Evolutionary conservation across 2,888 invertebrate species (phyloP).

Genomic region (Stomorhina lunata): DNA sequence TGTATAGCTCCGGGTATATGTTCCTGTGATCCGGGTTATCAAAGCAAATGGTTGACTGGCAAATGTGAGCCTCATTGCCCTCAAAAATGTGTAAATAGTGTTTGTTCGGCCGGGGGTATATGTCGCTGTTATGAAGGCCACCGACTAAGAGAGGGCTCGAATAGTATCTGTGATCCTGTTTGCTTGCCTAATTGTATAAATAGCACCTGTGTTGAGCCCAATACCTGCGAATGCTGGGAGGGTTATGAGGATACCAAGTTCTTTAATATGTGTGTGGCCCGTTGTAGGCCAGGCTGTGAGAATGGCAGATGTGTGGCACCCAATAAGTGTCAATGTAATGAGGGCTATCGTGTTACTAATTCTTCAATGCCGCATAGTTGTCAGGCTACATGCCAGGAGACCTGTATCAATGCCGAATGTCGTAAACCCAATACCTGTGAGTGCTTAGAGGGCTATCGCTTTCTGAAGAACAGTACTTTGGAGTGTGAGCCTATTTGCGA

Average conservation of each 20-base stretch:
- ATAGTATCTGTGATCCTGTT: conserved; percentile 75
- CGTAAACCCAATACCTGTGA: conserved; percentile 82
- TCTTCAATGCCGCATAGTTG: conserved; percentile 73
- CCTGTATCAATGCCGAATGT: conserved; percentile 80
- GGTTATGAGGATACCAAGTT: conserved; percentile 76
- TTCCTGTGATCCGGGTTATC: conserved; percentile 74
- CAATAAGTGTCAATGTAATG: conserved; percentile 80
- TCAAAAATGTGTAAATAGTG: conserved; percentile 76
- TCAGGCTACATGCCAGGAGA: conserved; percentile 71
- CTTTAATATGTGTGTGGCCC: conserved; percentile 72
- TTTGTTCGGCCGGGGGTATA: conserved; percentile 80
- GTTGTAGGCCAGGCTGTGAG: conserved; percentile 75
- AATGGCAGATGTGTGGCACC: conserved; percentile 80
- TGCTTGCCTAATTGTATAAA: conserved; percentile 78
- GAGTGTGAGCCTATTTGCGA: conserved; percentile 76
- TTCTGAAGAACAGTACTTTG: conserved; percentile 70
- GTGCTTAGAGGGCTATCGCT: conserved; percentile 80
- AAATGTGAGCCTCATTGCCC: conserved; percentile 75
- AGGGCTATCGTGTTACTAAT: conserved; percentile 75
- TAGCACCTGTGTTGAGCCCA: conserved; percentile 80
- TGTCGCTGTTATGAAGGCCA: conserved; percentile 83
- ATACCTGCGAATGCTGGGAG: conserved; percentile 74
- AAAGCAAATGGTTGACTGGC: conserved; percentile 74
- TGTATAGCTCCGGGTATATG: conserved; percentile 77
- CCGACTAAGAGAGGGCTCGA: conserved; percentile 71